Conservation (phyloP, 30 jellyfish, hydroid and myxozoan species). For the Turritopsis dohrnii region DNA sequence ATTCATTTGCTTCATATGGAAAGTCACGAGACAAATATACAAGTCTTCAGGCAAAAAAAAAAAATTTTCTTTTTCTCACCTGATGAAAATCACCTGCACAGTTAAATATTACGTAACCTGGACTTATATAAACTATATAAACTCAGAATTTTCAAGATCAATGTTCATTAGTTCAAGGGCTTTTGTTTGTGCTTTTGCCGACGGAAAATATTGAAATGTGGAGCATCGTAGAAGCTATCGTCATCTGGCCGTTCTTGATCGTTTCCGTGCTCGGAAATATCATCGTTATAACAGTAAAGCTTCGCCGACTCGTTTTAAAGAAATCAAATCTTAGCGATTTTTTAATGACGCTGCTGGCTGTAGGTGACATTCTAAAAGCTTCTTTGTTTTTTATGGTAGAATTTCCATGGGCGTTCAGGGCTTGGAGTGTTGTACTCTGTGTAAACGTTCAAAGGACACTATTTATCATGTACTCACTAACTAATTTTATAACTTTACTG, state of each 20-base stretch:
- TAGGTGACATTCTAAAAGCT: not conserved
- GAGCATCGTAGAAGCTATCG: not conserved
- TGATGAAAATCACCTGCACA: not conserved
- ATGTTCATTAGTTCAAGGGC: not conserved
- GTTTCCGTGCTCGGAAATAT: not conserved
- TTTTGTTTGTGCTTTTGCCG: not conserved
- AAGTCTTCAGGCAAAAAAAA: too few relatives aligned
- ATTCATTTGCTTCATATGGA: too few relatives aligned
- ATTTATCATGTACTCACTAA: not conserved
- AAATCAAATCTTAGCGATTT: not conserved
- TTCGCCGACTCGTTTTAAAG: not conserved
- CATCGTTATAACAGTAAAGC: not conserved
- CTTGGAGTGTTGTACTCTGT: not conserved
- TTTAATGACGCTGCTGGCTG: not conserved
- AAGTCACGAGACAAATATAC: not conserved
- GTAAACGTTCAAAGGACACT: not conserved
- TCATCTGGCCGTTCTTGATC: not conserved
- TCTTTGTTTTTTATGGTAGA: not conserved
- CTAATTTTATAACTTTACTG: not conserved
- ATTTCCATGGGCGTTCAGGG: not conserved
- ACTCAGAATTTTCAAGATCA: not conserved
- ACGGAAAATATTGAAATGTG: not conserved
- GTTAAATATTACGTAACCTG: not conserved
- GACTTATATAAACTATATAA: not conserved
- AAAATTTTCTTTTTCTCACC: not conserved